Conservation (phyloP, 2,797 vertebrate genomes). For the Tinamus major region DNA sequence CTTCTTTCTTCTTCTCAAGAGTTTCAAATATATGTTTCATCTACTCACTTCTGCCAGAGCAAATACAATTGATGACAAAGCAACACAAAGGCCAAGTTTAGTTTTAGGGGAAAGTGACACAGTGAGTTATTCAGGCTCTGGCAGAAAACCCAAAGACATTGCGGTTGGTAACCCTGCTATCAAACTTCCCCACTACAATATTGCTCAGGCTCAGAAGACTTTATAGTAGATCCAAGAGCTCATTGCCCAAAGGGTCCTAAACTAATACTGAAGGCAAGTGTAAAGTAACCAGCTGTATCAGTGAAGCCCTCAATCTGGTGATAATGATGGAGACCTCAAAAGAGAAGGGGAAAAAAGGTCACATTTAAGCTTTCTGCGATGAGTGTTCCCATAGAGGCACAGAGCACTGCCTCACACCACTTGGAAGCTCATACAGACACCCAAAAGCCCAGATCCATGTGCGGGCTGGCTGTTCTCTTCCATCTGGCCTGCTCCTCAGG, state of each 20-base stretch:
- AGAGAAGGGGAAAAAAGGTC: not conserved
- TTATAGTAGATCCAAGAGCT: not conserved
- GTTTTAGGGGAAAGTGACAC: slow-evolving; percentile 11
- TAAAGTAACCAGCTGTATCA: not conserved
- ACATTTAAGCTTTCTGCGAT: not conserved
- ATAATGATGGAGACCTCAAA: not conserved
- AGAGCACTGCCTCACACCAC: not conserved
- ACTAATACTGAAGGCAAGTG: not conserved
- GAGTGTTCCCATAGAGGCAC: not conserved
- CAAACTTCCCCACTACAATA: not conserved
- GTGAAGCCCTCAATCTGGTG: not conserved
- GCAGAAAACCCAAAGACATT: not conserved
- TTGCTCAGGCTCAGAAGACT: not conserved
- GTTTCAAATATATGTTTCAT: not conserved
- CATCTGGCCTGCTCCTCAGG: not conserved
- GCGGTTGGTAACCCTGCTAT: not conserved
- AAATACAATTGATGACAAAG: not conserved
- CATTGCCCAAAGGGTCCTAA: not conserved
- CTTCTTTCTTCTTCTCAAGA: not conserved
- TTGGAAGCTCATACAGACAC: not conserved
- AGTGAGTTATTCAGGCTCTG: not conserved
- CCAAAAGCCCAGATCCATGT: not conserved
- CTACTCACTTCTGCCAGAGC: slow-evolving; percentile 12
- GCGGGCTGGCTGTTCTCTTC: not conserved
- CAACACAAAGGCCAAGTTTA: slow-evolving; percentile 47